Evolutionary conservation across 2,113 vertebrate species (phyloP).

Genomic region (Mungos mungo): DNA sequence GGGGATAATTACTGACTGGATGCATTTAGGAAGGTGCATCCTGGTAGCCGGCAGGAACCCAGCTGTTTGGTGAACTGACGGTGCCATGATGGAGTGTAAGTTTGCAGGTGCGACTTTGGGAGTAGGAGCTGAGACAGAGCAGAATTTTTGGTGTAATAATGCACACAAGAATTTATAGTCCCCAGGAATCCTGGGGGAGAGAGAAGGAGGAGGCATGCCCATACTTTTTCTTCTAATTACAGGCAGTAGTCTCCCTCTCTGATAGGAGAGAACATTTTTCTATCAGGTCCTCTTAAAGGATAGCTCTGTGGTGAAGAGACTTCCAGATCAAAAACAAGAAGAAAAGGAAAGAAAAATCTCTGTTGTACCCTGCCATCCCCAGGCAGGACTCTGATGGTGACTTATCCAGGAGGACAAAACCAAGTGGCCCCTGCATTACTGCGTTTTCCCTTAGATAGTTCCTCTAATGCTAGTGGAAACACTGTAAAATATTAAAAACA

Average conservation of each 20-base stretch:
- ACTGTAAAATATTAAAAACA: slow-evolving; percentile 70
- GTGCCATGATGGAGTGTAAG: neutral
- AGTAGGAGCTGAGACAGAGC: neutral
- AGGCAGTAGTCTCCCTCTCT: neutral
- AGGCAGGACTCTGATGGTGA: neutral
- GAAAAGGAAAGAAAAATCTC: neutral
- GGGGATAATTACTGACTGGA: neutral
- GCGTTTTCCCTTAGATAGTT: neutral
- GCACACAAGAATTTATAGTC: neutral
- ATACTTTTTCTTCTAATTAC: neutral
- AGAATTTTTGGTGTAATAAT: neutral
- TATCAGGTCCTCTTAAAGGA: neutral
- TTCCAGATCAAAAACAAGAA: neutral
- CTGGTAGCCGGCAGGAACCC: neutral
- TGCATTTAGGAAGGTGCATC: neutral
- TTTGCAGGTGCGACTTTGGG: neutral
- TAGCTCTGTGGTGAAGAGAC: neutral
- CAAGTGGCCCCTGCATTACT: neutral
- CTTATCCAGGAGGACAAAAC: neutral
- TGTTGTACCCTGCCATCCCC: neutral
- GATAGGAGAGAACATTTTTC: neutral
- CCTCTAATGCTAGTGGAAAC: slow-evolving; percentile 56
- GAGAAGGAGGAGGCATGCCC: neutral
- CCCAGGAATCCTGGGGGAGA: neutral
- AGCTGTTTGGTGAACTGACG: neutral